These are phyloP conservation scores for Acipenser transmontanus DNA, from an alignment of 2,797 vertebrate species.

Conservation along the genomic window DNA sequence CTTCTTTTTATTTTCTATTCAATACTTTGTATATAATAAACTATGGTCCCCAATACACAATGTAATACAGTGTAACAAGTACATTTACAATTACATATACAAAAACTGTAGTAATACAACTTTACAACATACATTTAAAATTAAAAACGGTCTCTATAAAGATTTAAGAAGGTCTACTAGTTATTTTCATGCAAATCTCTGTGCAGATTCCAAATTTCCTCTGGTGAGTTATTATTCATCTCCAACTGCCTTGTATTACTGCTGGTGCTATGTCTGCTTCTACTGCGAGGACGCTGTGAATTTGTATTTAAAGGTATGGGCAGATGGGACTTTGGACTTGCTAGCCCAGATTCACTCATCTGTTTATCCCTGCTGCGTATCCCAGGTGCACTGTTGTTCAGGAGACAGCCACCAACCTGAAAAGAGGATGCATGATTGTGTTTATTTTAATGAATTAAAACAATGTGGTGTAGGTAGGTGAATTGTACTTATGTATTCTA, in stretches of 20 bases:
- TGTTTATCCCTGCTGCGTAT: conserved; percentile 58
- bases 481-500: neutral
- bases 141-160: conserved; percentile 31
- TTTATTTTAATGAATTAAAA: neutral
- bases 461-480: neutral
- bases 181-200: conserved; percentile 68
- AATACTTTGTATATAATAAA: conserved; percentile 70
- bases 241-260: conserved; percentile 77
- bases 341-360: conserved; percentile 55
- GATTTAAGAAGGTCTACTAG: conserved; percentile 46
- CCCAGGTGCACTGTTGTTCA: conserved; percentile 54
- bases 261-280: conserved; percentile 48
- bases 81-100: conserved; percentile 78
- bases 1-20: conserved; percentile 28
- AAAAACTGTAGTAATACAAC: conserved; percentile 56
- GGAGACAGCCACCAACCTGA: conserved; percentile 56
- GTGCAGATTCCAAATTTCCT: conserved; percentile 81
- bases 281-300: conserved; percentile 64
- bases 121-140: conserved; percentile 46
- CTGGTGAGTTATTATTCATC: conserved; percentile 64
- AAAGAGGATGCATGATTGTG: conserved; percentile 1
- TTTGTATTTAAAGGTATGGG: conserved; percentile 80
- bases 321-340: conserved; percentile 80
- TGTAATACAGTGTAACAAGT: conserved; percentile 77
- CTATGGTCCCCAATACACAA: conserved; percentile 93